Conservation (phyloP, 2,797 vertebrate genomes). For the Pipistrellus pipistrellus region DNA sequence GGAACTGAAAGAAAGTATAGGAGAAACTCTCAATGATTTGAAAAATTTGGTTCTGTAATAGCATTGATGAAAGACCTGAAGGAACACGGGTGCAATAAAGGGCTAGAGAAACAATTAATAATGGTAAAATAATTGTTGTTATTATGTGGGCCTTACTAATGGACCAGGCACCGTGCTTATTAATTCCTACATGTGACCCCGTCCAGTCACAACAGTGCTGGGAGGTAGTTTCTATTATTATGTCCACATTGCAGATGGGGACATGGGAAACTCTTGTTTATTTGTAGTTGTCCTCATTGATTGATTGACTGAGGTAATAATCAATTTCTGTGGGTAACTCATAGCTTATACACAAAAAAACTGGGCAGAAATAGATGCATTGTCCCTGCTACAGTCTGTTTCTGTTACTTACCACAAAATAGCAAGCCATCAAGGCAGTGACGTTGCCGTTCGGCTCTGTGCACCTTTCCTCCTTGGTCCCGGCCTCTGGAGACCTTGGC, state of each 20-base stretch:
- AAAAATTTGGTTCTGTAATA: background rate
- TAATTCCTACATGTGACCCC: background rate
- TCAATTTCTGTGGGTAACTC: background rate
- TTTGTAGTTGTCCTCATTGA: background rate
- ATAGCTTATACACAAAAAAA: background rate
- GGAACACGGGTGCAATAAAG: background rate
- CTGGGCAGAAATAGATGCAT: background rate
- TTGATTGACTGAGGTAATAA: background rate
- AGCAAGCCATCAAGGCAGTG: background rate
- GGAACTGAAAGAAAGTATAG: accelerated
- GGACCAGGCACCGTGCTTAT: background rate
- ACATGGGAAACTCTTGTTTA: background rate
- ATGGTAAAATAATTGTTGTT: background rate
- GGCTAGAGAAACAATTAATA: background rate
- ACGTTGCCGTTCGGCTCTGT: background rate
- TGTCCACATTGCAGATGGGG: background rate
- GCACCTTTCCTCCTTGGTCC: background rate
- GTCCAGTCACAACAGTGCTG: accelerated
- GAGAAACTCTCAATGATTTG: background rate
- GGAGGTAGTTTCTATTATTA: no score
- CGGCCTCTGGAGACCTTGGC: background rate
- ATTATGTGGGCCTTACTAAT: accelerated
- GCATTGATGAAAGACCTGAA: no score
- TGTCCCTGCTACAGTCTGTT: background rate
- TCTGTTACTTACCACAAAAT: background rate